These are phyloP conservation scores for Characodon lateralis DNA, from an alignment of 2,797 vertebrate species.

Conservation along the genomic window DNA sequence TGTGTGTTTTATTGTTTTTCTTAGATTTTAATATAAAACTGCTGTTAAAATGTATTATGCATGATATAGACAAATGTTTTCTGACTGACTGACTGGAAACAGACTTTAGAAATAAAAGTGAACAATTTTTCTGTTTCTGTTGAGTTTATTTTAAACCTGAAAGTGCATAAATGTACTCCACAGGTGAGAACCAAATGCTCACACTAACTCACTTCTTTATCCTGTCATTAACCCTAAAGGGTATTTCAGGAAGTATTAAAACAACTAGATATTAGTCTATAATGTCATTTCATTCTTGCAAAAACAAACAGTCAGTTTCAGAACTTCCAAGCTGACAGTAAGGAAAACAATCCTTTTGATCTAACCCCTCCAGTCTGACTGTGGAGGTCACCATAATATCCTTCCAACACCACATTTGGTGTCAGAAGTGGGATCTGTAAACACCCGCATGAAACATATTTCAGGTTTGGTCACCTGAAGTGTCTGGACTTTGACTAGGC, in stretches of 20 bases:
- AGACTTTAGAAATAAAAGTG: slow-evolving; percentile 34
- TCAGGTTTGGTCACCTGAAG: too few species aligned
- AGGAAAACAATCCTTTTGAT: not conserved
- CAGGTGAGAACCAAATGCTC: not conserved
- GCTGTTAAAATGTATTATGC: slow-evolving; percentile 32
- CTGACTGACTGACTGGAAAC: slow-evolving; percentile 13
- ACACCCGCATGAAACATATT: not conserved
- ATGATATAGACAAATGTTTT: slow-evolving; percentile 6
- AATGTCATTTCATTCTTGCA: too few species aligned
- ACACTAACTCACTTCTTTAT: not conserved
- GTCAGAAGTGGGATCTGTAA: not conserved
- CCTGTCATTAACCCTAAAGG: not conserved
- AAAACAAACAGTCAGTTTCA: not conserved
- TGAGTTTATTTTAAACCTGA: slow-evolving; percentile 3
- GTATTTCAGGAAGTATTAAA: not conserved
- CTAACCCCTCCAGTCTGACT: too few species aligned
- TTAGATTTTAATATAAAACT: slow-evolving; percentile 15
- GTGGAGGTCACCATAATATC: not conserved
- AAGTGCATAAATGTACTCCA: not conserved
- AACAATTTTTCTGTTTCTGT: not conserved
- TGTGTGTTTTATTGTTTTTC: slow-evolving; percentile 6
- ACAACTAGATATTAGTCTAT: not conserved
- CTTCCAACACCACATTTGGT: not conserved
- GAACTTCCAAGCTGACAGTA: too few species aligned
- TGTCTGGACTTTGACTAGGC: too few species aligned